phyloP scores from a whole-genome alignment of 2,888 invertebrate species.

The Dicyrtomina minuta region DNA sequence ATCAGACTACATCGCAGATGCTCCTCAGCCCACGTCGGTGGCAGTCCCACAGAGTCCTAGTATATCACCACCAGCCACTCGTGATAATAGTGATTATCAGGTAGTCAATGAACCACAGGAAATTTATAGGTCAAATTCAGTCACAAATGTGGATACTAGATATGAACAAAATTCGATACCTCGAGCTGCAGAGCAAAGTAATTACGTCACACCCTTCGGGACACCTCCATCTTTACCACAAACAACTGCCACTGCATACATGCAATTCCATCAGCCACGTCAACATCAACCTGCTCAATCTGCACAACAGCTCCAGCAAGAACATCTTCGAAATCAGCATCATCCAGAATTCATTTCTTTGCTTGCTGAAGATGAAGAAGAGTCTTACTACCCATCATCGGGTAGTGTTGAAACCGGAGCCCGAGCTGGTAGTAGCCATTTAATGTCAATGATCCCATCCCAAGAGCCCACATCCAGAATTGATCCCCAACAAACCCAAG shows the following conservation, averaged over 20 bases:
- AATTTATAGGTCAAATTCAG: not conserved
- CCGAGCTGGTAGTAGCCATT: slow-evolving; percentile 32
- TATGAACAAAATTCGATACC: slow-evolving; percentile 5
- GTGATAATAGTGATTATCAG: slow-evolving; percentile 4
- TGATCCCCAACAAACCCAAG: slow-evolving; percentile 14
- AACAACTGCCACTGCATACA: slow-evolving; percentile 15
- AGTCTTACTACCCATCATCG: slow-evolving; percentile 23
- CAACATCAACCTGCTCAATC: not conserved
- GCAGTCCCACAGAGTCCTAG: not conserved
- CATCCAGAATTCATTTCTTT: slow-evolving; percentile 45
- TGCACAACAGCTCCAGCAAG: slow-evolving; percentile 6
- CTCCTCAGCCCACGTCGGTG: slow-evolving; percentile 1
- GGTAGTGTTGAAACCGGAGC: not conserved
- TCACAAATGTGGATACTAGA: not conserved
- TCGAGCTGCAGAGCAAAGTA: slow-evolving; percentile 27
- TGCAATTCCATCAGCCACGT: slow-evolving; percentile 22
- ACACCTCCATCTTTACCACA: slow-evolving; percentile 20
- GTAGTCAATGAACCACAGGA: not conserved
- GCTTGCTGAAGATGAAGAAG: slow-evolving; percentile 40
- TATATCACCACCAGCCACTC: not conserved
- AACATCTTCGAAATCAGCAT: not conserved
- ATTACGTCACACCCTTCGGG: slow-evolving; percentile 28
- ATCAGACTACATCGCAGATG: not conserved
- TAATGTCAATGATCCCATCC: slow-evolving; percentile 33
- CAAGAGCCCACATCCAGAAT: too few species aligned